Evolutionary conservation across 2,888 invertebrate genomes (phyloP).

Genomic region (Oasisia sp.): DNA sequence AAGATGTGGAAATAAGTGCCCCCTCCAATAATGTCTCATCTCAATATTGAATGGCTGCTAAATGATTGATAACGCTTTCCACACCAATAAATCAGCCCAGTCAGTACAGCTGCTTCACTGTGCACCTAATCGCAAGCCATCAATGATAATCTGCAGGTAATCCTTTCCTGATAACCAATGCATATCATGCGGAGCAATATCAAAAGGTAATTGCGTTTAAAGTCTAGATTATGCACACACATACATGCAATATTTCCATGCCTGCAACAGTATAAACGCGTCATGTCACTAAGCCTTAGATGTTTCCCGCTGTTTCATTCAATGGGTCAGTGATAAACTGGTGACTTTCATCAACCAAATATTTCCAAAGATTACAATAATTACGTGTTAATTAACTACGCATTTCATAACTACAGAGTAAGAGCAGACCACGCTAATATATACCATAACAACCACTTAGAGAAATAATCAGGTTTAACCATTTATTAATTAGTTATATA

Average conservation of each 20-base stretch:
- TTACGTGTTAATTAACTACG: background rate
- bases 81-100: background rate
- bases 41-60: background rate
- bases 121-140: background rate
- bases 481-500: background rate
- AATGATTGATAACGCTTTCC: constrained; percentile 12
- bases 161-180: background rate
- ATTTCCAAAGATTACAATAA: constrained; percentile 9
- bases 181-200: constrained; percentile 4
- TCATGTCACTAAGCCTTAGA: background rate
- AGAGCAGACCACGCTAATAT: background rate
- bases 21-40: background rate
- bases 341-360: background rate
- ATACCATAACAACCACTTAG: background rate
- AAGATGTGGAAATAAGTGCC: background rate
- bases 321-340: background rate
- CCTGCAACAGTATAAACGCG: background rate
- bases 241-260: background rate
- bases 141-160: background rate
- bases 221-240: background rate
- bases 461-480: background rate
- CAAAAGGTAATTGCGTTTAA: constrained; percentile 7
- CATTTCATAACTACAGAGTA: background rate
- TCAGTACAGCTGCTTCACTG: background rate
- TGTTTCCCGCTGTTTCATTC: background rate